Percentiles rank a stretch among this genome's conserved stretches.
Evolutionary conservation across 2,888 invertebrate species (phyloP).

Genomic region (Drosophila pegasa): DNA sequence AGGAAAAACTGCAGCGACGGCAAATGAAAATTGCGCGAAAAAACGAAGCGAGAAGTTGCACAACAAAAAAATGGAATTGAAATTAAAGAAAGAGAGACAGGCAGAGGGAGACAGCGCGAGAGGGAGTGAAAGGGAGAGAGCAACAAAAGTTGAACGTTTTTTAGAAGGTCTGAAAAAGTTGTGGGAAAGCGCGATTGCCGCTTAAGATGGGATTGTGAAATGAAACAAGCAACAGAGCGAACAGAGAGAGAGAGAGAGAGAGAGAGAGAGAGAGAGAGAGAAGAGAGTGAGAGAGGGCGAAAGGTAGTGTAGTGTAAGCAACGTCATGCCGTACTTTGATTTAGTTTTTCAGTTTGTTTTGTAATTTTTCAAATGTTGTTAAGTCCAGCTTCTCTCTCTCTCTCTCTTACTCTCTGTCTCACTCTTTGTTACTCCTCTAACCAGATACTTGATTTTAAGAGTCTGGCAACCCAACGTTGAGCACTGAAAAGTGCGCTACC

Average conservation of each 20-base stretch:
- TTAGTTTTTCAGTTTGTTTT: slow-evolving; percentile 65
- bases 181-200: slow-evolving; percentile 78
- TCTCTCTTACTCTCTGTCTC: background rate
- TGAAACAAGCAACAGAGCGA: slow-evolving; percentile 13
- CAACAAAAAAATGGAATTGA: slow-evolving; percentile 15
- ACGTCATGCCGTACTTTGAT: slow-evolving; percentile 58
- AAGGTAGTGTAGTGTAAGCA: background rate
- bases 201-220: slow-evolving; percentile 60
- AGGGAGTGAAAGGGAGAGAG: background rate
- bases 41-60: slow-evolving; percentile 39
- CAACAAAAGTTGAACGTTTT: slow-evolving; percentile 73
- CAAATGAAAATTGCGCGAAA: slow-evolving; percentile 71
- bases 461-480: background rate
- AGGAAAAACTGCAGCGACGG: slow-evolving; percentile 75
- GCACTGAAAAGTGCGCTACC: background rate
- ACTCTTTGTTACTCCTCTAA: background rate
- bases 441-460: slow-evolving; percentile 1
- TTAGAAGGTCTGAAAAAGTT: slow-evolving; percentile 78
- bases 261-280: background rate
- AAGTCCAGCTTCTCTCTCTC: slow-evolving; percentile 38
- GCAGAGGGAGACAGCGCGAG: background rate
- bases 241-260: background rate
- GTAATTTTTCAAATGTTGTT: slow-evolving; percentile 67
- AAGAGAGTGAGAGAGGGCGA: background rate
- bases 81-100: slow-evolving; percentile 22